Base-by-base conservation (phyloP, 1,140 invertebrate genomes). In the Drosophila insularis region DNA sequence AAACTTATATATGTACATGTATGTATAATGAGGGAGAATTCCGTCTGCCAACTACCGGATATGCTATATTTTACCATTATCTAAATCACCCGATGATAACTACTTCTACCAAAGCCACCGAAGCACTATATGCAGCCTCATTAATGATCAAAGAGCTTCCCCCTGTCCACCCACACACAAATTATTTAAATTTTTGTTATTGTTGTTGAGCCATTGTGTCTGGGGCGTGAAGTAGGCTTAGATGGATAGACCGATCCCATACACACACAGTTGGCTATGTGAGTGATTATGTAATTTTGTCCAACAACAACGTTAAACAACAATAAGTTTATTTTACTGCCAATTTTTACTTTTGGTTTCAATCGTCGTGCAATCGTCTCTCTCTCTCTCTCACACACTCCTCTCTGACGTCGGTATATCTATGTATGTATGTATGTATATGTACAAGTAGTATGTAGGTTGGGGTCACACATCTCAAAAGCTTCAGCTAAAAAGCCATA, bases 271-370 rank as follows among this genome's bases (percentile, higher is more conserved):
- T 14, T 13, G 23, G 14, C 54, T 35, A 40, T 65, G 46, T 61
- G 35, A 58, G 64, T 59, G 78, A 78, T 86, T 86, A 86, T 86
- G 74, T 86, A 86, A 87, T 79, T 68, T 72, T 35, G 56, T 59
- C 23, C 55, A 31, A 58, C 56, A 37, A 27, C 23, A 35, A 62
- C 68, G 55, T 50, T 37, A 46, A 53, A 59, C 53, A 46, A 53
- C 55, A 76, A 76, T 56, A 76, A 61, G 63, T 65, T 70, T 68
- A 66, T 76, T 87, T 86, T 85, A 66, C 76, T 87, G 84, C 70
- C 82, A 87, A 50, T 50, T 82, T 86, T 87, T 89, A 87, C 82
- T 87, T 82, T 87, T 82, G 56, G 84, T 89, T 89, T 89, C 79
- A 72, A 70, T 69, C 65, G 37, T 71, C 56, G 59, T 32, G 5